phyloP scores from a whole-genome alignment of 2,888 invertebrate genomes.

The Scotopteryx bipunctaria region DNA sequence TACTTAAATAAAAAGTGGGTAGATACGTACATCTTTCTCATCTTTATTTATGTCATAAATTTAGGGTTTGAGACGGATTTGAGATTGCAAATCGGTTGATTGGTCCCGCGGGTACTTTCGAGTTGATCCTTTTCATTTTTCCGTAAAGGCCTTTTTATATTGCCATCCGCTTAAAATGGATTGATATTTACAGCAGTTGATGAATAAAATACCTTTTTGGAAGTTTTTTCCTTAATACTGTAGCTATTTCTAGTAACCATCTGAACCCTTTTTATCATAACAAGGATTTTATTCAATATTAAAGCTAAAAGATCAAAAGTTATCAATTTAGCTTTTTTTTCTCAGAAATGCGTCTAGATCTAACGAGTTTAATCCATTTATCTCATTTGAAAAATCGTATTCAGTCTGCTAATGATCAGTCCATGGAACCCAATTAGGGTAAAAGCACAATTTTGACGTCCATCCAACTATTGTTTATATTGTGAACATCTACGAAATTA shows the following conservation, averaged over 20 bases:
- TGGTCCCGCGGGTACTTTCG: constrained; percentile 11
- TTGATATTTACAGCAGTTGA: neutral
- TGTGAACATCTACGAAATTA: constrained; percentile 38
- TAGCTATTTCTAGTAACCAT: no score
- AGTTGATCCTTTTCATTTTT: constrained; percentile 13
- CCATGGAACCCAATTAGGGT: constrained; percentile 31
- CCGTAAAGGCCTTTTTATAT: constrained; percentile 11
- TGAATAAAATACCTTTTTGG: neutral
- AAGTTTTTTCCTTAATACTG: no score
- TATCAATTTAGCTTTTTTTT: neutral
- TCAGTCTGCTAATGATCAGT: constrained; percentile 21
- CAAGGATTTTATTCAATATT: no score
- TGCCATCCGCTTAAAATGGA: constrained; percentile 3
- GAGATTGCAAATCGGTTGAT: constrained; percentile 10
- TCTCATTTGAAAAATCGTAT: constrained; percentile 11
- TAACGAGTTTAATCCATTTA: constrained; percentile 16
- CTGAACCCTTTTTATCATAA: no score
- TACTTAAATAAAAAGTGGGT: no score
- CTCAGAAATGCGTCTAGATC: neutral
- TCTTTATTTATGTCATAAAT: neutral
- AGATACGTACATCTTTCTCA: no score
- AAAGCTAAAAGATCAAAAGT: neutral
- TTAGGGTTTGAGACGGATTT: neutral
- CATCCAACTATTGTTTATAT: constrained; percentile 39
- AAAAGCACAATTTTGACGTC: constrained; percentile 31